A percentile compares a stretch with the other conserved stretches of the same genome.
Evolutionary conservation across 2,113 vertebrate genomes (phyloP).

Genomic region (Manacus vitellinus): DNA sequence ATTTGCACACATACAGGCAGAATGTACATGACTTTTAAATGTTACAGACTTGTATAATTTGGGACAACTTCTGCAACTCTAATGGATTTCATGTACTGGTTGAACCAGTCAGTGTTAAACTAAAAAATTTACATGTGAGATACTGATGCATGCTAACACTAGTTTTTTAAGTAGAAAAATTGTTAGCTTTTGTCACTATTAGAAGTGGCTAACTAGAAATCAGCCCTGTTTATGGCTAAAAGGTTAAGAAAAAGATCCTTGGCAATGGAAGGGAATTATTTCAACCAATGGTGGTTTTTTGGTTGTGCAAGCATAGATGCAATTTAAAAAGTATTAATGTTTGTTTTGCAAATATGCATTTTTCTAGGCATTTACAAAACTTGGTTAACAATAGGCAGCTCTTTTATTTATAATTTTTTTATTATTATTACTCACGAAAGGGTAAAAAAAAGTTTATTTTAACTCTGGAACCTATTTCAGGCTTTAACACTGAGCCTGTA

Average conservation of each 20-base stretch:
- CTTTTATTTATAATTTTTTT: neutral
- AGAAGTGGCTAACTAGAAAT: neutral
- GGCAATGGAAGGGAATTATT: neutral
- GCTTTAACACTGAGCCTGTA: neutral
- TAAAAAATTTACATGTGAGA: neutral
- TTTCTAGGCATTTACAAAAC: constrained; percentile 11
- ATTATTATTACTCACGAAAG: neutral
- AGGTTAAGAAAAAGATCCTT: constrained; percentile 3
- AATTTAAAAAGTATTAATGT: neutral
- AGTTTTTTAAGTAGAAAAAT: neutral
- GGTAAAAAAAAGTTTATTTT: neutral
- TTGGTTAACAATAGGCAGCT: neutral
- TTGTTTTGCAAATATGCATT: neutral
- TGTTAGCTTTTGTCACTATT: neutral
- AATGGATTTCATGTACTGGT: neutral
- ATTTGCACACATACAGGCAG: neutral
- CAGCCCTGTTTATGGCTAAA: neutral
- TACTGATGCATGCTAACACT: neutral
- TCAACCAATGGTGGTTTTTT: neutral
- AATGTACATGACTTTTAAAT: neutral
- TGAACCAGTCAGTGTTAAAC: neutral
- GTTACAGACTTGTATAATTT: neutral
- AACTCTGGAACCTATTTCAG: neutral
- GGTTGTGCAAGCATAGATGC: neutral
- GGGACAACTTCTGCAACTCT: neutral